Conservation (phyloP, 2,888 invertebrate genomes). For the Melolontha melolontha region DNA sequence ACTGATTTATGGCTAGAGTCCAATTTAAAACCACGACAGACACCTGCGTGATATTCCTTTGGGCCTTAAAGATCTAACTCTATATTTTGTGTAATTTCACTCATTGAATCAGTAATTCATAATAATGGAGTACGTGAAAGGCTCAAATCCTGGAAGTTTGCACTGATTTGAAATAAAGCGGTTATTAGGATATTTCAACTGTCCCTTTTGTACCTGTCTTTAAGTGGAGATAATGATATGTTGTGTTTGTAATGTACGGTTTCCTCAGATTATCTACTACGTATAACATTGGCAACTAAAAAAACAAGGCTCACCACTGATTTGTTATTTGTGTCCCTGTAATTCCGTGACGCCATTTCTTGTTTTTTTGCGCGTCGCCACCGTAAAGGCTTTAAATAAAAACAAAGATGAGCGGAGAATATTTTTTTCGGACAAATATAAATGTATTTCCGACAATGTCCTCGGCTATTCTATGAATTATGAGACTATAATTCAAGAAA, state of each 20-base stretch:
- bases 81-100: conserved; percentile 17
- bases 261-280: conserved; percentile 1
- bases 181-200: conserved; percentile 22
- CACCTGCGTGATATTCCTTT: conserved; percentile 32
- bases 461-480: conserved; percentile 64
- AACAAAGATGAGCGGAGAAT: conserved; percentile 37
- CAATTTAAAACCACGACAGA: conserved; percentile 31
- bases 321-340: conserved; percentile 30
- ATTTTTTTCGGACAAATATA: conserved; percentile 56
- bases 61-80: background rate
- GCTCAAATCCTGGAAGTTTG: background rate
- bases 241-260: conserved; percentile 43
- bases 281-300: background rate
- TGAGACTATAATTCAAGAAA: conserved; percentile 63
- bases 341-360: conserved; percentile 34
- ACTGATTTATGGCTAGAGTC: conserved; percentile 31
- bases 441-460: conserved; percentile 62
- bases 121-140: conserved; percentile 4
- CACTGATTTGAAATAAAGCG: conserved; percentile 19
- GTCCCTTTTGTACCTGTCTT: conserved; percentile 39
- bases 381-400: conserved; percentile 35
- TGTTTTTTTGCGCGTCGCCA: conserved; percentile 34
- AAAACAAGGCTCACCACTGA: conserved; percentile 9
- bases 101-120: conserved; percentile 20
- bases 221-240: conserved; percentile 47